Conservation (phyloP, 2,888 invertebrate species). For the Harmothoe impar region DNA sequence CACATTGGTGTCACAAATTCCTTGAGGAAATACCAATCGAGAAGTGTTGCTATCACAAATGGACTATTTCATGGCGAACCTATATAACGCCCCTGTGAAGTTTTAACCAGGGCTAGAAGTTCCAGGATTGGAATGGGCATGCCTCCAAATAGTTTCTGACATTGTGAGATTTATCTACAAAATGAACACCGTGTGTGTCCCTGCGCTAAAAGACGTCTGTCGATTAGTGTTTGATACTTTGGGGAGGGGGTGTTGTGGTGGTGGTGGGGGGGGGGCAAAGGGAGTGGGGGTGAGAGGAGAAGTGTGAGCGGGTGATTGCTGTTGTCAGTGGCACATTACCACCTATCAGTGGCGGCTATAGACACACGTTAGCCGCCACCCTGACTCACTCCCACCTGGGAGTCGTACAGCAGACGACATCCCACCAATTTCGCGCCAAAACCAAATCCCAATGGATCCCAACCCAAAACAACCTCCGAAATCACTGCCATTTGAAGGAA, state of each 20-base stretch:
- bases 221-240: background rate
- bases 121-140: no score
- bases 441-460: background rate
- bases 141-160: no score
- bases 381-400: slow-evolving; percentile 38
- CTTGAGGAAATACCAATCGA: no score
- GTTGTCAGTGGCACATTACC: slow-evolving; percentile 33
- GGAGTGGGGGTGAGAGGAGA: background rate
- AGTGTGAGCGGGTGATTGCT: background rate
- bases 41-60: no score
- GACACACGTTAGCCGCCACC: slow-evolving; percentile 20
- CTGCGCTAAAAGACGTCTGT: background rate
- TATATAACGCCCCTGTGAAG: no score
- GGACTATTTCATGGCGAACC: no score
- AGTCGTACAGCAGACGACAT: background rate
- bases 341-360: slow-evolving; percentile 11
- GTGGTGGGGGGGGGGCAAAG: background rate
- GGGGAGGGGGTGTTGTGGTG: background rate
- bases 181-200: slow-evolving; percentile 2
- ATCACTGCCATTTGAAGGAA: background rate
- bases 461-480: background rate
- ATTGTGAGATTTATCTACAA: background rate
- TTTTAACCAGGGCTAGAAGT: no score
- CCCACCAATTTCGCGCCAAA: slow-evolving; percentile 5
- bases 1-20: no score